Conservation (phyloP, 1,140 invertebrate genomes). For the Drosophila kanapiae region DNA sequence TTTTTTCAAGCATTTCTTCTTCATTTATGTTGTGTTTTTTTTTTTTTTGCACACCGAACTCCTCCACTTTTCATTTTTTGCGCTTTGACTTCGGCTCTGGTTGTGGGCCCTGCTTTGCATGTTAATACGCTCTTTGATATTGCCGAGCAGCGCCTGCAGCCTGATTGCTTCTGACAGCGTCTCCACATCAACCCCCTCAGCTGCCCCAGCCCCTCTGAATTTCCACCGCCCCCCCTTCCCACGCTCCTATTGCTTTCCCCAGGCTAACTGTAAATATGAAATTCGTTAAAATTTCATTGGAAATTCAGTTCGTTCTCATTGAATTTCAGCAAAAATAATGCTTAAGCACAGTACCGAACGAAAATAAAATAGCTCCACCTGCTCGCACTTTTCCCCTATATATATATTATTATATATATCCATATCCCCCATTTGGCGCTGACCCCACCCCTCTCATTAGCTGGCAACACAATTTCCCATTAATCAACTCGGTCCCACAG, state of each 20-base stretch:
- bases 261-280: slow-evolving; percentile 57
- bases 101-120: slow-evolving; percentile 75
- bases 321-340: slow-evolving; percentile 52
- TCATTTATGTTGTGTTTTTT: slow-evolving; percentile 2
- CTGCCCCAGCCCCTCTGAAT: neutral
- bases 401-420: slow-evolving; percentile 4
- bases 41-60: slow-evolving; percentile 9
- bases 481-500: slow-evolving; percentile 40
- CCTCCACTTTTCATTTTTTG: slow-evolving; percentile 31
- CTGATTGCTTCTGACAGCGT: slow-evolving; percentile 77
- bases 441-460: slow-evolving; percentile 35
- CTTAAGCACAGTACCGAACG: slow-evolving; percentile 2
- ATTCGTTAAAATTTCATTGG: slow-evolving; percentile 57
- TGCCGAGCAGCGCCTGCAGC: slow-evolving; percentile 75
- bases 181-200: slow-evolving; percentile 13
- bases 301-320: slow-evolving; percentile 45
- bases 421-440: neutral
- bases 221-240: neutral
- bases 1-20: neutral
- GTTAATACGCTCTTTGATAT: slow-evolving; percentile 83
- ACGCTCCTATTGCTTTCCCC: neutral
- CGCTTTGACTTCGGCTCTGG: slow-evolving; percentile 41
- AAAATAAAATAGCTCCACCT: slow-evolving; percentile 40
- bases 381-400: slow-evolving; percentile 4
- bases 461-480: slow-evolving; percentile 50